Evolutionary conservation across 1,140 invertebrate species (phyloP), one percentile per base, ranked within the genome.

Genomic region (Drosophila pallidifrons): DNA sequence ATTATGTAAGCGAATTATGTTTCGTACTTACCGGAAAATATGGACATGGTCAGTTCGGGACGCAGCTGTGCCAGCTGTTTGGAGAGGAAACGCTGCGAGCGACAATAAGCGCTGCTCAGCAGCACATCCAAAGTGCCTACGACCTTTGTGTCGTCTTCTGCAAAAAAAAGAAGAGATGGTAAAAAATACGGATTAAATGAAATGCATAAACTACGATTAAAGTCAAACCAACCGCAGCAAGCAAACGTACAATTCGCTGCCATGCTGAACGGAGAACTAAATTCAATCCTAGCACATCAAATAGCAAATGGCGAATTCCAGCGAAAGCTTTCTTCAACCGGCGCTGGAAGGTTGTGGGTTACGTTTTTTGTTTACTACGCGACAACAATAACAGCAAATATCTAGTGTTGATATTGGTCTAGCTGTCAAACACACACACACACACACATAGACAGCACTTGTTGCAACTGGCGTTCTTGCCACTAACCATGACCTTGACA

Each of bases 31-130:
- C 98, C 98, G 91, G 98, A 99, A 93, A 99, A 99, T 95, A 99
- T 99, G 0, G 98, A 98, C 98, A 99, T 99, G 7, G 99, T 99
- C 0, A 99, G 94, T 88, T 99, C 98, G 0, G 98, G 98, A 93
- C 99, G 98, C 8, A 99, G 93, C 64, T 98, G 96, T 0, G 99
- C 97, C 69, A 99, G 93, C 90, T 99, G 98, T 64, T 97, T 95
- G 0, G 98, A 98, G 2, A 99, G 94, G 93, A 97, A 97, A 82
- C 97, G 95, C 93, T 99, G 98, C 41, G 97, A 98, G 38, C 97
- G 95, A 89, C 97, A 98, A 93, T 98, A 99, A 1, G 96, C 96
- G 1, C 96, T 96, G 28, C 96, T 96, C 25, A 99, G 93, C 30
- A 98, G 93, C 20, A 96, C 96, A 91, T 99, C 97, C 75, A 98